phyloP scores from a whole-genome alignment of 2,797 vertebrate species.

The Phylloscopus collybita region DNA sequence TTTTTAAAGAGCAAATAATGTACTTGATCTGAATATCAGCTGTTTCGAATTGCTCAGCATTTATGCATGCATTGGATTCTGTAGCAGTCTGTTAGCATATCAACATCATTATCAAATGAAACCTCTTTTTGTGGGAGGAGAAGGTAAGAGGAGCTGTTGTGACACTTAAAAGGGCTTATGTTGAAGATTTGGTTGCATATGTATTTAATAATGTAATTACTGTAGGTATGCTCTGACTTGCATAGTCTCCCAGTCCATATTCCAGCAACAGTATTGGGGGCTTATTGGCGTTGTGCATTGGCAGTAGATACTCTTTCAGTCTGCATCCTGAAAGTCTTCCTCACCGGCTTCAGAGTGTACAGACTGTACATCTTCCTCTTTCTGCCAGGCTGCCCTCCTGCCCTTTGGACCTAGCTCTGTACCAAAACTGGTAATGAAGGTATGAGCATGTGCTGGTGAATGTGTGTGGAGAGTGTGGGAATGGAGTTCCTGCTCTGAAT shows the following conservation, averaged over 20 bases:
- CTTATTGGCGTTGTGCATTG: neutral
- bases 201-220: neutral
- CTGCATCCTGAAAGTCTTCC: neutral
- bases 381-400: neutral
- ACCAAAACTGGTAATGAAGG: neutral
- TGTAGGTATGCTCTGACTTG: neutral
- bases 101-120: neutral
- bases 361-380: neutral
- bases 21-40: neutral
- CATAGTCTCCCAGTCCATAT: fast-evolving
- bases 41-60: neutral
- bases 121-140: neutral
- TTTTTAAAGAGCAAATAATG: neutral
- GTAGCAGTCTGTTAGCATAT: neutral
- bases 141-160: neutral
- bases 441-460: neutral
- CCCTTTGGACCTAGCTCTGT: neutral
- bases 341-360: neutral
- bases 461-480: neutral
- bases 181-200: neutral
- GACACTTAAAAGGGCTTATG: neutral
- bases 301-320: neutral
- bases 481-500: neutral
- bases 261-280: neutral
- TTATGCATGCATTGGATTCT: fast-evolving